Conservation (phyloP, 2,113 vertebrate genomes). For the Cololabis saira region DNA sequence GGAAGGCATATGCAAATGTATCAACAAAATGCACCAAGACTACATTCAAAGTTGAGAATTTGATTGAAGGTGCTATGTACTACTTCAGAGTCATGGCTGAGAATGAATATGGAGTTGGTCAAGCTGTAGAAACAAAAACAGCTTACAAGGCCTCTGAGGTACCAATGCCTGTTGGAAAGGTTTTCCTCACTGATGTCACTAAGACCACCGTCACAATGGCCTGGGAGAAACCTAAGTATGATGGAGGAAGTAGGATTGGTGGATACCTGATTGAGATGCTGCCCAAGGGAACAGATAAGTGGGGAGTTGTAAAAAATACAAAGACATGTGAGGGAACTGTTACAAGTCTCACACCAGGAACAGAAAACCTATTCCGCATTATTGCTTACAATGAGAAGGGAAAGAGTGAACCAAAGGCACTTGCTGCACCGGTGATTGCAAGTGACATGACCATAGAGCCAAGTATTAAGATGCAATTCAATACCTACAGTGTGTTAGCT, state of each 20-base stretch:
- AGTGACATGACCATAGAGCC: conserved; percentile 94
- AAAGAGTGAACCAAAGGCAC: conserved; percentile 92
- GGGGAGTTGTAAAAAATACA: conserved; percentile 89
- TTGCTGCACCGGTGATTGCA: conserved; percentile 92
- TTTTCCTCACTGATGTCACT: conserved; percentile 92
- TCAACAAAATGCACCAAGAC: conserved; percentile 92
- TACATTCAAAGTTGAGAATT: conserved; percentile 92
- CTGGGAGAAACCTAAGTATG: conserved; percentile 97
- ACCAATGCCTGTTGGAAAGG: conserved; percentile 92
- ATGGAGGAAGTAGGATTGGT: conserved; percentile 94
- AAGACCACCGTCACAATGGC: conserved; percentile 88
- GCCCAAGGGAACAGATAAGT: conserved; percentile 93
- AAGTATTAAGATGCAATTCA: conserved; percentile 88
- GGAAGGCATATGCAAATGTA: conserved; percentile 94
- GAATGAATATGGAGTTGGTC: conserved; percentile 95
- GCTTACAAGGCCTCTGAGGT: conserved; percentile 96
- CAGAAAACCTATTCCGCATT: conserved; percentile 92
- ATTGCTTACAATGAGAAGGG: conserved; percentile 96
- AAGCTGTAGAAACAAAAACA: conserved; percentile 88
- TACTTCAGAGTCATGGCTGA: conserved; percentile 99
- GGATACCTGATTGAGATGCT: conserved; percentile 97
- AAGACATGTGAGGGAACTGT: conserved; percentile 91
- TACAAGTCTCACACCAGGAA: conserved; percentile 89
- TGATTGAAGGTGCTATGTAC: conserved; percentile 93
- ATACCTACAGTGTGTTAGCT: conserved; percentile 91